These are phyloP conservation scores for Percopsis omiscomaycus DNA, from an alignment of 2,797 vertebrate genomes.

Conservation along the genomic window DNA sequence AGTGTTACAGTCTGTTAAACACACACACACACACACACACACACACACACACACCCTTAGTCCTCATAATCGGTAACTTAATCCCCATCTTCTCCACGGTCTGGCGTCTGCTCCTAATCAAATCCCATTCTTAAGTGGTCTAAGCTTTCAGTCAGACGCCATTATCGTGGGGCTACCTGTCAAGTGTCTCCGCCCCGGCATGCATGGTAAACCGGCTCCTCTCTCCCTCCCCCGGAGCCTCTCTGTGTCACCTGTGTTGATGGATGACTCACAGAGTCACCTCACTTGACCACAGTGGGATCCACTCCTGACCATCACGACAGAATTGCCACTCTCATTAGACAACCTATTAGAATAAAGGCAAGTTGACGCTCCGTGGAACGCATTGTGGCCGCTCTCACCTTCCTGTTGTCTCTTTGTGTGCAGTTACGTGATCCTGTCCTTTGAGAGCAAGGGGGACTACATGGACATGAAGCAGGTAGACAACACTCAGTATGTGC, in stretches of 20 bases:
- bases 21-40: conserved; percentile 7
- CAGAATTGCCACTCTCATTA: conserved; percentile 44
- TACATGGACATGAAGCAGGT: conserved; percentile 99
- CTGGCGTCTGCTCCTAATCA: conserved; percentile 66
- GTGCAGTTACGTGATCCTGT: conserved; percentile 94
- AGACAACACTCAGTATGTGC: conserved; percentile 93
- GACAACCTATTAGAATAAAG: not conserved
- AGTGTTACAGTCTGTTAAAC: conserved; percentile 16
- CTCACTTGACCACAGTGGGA: conserved; percentile 63
- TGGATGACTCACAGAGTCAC: conserved; percentile 69
- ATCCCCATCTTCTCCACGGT: conserved; percentile 46
- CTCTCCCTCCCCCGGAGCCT: not conserved
- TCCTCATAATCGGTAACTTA: conserved; percentile 49
- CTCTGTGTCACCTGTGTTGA: conserved; percentile 46
- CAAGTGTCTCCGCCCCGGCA: conserved; percentile 52
- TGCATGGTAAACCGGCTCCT: conserved; percentile 36
- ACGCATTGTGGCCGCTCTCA: not conserved
- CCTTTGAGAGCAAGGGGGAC: conserved; percentile 94
- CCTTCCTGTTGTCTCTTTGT: conserved; percentile 19
- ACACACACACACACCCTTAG: conserved; percentile 14
- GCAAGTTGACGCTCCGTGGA: conserved; percentile 2
- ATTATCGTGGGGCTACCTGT: conserved; percentile 58
- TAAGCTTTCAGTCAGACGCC: conserved; percentile 67
- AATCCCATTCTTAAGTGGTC: conserved; percentile 61
- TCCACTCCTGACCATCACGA: conserved; percentile 52